phyloP scores from a whole-genome alignment of 2,888 invertebrate species.

The Pasiphila rectangulata region DNA sequence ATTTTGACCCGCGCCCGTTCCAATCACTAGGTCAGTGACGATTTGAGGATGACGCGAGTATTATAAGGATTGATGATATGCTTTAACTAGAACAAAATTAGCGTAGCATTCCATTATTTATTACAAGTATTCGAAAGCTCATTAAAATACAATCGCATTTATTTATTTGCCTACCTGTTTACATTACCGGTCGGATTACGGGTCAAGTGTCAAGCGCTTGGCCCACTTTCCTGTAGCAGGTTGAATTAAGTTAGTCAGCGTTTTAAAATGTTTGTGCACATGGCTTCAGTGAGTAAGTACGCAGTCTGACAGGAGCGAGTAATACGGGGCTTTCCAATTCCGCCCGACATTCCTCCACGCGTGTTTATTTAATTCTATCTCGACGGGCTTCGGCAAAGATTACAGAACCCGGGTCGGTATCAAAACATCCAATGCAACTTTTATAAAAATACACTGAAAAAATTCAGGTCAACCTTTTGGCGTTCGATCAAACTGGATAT shows the following conservation, averaged over 20 bases:
- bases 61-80: neutral
- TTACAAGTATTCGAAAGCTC: constrained; percentile 11
- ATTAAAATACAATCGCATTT: constrained; percentile 22
- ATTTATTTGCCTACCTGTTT: constrained; percentile 21
- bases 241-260: constrained; percentile 23
- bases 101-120: constrained; percentile 2
- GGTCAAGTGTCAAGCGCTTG: constrained; percentile 31
- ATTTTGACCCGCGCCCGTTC: constrained; percentile 1
- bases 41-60: constrained; percentile 7
- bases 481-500: constrained; percentile 41
- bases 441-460: constrained; percentile 42
- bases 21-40: constrained; percentile 13
- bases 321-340: constrained; percentile 56
- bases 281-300: constrained; percentile 30
- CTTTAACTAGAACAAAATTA: neutral
- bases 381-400: no score
- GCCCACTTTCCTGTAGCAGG: constrained; percentile 26
- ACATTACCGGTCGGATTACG: constrained; percentile 26
- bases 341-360: constrained; percentile 59
- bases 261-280: constrained; percentile 24
- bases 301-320: constrained; percentile 35
- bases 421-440: constrained; percentile 47
- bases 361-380: constrained; percentile 55
- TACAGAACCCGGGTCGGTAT: constrained; percentile 42
- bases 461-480: constrained; percentile 45